A percentile compares a stretch with the other conserved stretches of the same genome.
phyloP scores from a whole-genome alignment of 2,888 invertebrate species.

The Catocala nupta region DNA sequence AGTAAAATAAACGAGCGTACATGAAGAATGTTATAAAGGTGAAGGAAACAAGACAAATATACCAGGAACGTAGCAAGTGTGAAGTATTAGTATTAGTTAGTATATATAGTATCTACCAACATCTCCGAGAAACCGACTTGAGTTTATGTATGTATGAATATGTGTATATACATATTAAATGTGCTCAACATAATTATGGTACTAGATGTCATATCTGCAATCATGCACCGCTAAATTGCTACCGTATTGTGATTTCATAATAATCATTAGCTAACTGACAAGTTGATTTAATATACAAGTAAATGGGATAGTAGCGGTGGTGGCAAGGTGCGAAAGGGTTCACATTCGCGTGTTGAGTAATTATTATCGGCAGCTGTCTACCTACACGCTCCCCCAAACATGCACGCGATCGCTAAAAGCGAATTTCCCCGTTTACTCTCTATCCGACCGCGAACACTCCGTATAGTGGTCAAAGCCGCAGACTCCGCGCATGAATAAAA shows the following conservation, averaged over 20 bases:
- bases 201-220: not conserved
- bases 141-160: too few species aligned
- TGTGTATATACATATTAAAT: not conserved
- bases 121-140: too few species aligned
- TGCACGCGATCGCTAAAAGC: conserved; percentile 74
- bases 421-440: conserved; percentile 68
- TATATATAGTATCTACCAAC: too few species aligned
- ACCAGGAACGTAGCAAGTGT: too few species aligned
- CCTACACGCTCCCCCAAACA: conserved; percentile 75
- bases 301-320: conserved; percentile 55
- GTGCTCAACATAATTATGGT: not conserved
- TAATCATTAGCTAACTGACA: conserved; percentile 45
- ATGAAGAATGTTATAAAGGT: too few species aligned
- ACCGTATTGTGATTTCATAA: conserved; percentile 27
- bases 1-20: too few species aligned
- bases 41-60: too few species aligned
- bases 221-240: not conserved
- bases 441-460: conserved; percentile 70
- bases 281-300: conserved; percentile 51
- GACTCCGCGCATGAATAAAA: conserved; percentile 76
- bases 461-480: conserved; percentile 74
- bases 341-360: conserved; percentile 81
- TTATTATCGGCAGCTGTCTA: conserved; percentile 82
- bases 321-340: conserved; percentile 85
- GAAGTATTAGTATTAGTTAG: too few species aligned